phyloP scores from a whole-genome alignment of 2,888 invertebrate species.

The Drosophila silvestris region DNA sequence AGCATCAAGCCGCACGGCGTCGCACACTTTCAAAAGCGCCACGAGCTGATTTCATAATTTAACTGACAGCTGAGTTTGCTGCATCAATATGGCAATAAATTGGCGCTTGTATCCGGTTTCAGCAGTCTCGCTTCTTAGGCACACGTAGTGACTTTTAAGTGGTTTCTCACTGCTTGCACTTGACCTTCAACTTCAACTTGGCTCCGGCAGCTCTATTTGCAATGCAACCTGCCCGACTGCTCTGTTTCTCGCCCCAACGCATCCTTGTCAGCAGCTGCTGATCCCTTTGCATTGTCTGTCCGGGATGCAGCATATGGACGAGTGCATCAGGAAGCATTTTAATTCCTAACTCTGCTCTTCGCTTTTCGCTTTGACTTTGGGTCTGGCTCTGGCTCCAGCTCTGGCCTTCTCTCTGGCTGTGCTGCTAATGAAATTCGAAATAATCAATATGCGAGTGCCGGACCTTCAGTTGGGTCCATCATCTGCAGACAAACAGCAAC shows the following conservation, averaged over 20 bases:
- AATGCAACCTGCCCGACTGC: slow-evolving; percentile 26
- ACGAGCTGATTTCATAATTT: slow-evolving; percentile 65
- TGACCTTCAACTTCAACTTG: slow-evolving; percentile 74
- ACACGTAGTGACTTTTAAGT: slow-evolving; percentile 66
- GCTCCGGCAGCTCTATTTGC: slow-evolving; percentile 19
- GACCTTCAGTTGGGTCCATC: slow-evolving; percentile 30
- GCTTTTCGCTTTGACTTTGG: background rate
- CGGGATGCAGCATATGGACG: slow-evolving; percentile 59
- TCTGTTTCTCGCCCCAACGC: slow-evolving; percentile 1
- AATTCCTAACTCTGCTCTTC: slow-evolving; percentile 34
- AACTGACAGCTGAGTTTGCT: slow-evolving; percentile 58
- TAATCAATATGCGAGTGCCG: slow-evolving; percentile 60
- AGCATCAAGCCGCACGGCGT: background rate
- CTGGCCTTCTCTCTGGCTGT: slow-evolving; percentile 31
- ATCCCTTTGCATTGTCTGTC: slow-evolving; percentile 39
- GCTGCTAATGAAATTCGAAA: slow-evolving; percentile 60
- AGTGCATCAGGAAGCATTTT: slow-evolving; percentile 66
- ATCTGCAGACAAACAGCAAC: slow-evolving; percentile 18
- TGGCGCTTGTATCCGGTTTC: slow-evolving; percentile 43
- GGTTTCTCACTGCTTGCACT: slow-evolving; percentile 56
- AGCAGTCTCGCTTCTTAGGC: slow-evolving; percentile 23
- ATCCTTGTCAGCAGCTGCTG: slow-evolving; percentile 50
- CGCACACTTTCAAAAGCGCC: slow-evolving; percentile 6
- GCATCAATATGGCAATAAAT: slow-evolving; percentile 71
- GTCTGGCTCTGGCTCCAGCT: slow-evolving; percentile 26